Base-by-base conservation (phyloP, 2,888 invertebrate genomes). In the Autographa pulchrina region DNA sequence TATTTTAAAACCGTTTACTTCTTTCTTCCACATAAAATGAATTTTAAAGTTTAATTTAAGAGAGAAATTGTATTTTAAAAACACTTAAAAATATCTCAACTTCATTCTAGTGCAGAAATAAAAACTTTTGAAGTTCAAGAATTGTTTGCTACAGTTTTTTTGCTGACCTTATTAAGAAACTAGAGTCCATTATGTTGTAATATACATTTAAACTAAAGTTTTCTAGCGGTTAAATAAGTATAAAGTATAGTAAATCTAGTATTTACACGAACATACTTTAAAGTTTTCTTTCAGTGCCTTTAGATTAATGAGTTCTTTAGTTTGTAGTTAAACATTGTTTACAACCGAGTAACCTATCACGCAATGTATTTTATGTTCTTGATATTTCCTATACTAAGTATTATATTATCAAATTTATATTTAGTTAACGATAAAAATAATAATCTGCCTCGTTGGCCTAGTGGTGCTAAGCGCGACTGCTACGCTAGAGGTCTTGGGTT, bases 61-160 rank as follows among this genome's bases (percentile, higher is more conserved):
- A 72, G 72, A 38, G 65, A 80, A 72, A 77, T 77, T 77, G 68
- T 66, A 68, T 80, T 66, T 66, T 35, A 61, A 68, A 48, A 72
- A 78, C 54, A 66, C 25, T 20, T 61, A 70, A 77, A 78, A 67
- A 75, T 66, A 25, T 20, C 63, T 11, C 8, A 38, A 38, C 63
- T 68, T 68, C 72, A 64, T 32, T 80, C 72, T 66, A 54, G n/a
- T 48, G 77, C 72, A 78, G 81, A 78, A 65, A 72, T 68, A 48
- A 35, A 69, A 80, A 77, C 48, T 80, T 75, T 16, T n/a, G 63
- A 80, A 68, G 77, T 72, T 77, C 62, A 63, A n/a, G 32, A 54
- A 76, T 38, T 65, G 80, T 80, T 77, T 76, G 65, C 16, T 62
- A 62, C 52, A 25, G 25, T 43, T 48, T 62, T 67, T 75, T 70